phyloP scores from a whole-genome alignment of 1,140 invertebrate genomes.

The Nylanderia fulva region DNA sequence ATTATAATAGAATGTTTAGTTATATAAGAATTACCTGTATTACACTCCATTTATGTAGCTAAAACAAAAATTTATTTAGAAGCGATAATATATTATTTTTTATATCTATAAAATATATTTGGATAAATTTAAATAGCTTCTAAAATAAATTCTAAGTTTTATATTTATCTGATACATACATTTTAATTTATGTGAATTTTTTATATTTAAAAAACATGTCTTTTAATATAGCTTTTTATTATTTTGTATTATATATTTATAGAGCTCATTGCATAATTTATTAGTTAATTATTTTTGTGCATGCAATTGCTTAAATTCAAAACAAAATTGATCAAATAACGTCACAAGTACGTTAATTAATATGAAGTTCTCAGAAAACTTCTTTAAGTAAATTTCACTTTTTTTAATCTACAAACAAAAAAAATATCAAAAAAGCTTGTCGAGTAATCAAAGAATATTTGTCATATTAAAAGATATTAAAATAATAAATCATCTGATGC shows the following conservation, averaged over 20 bases:
- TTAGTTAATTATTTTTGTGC: background rate
- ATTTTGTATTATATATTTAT: background rate
- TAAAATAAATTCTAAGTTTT: too few species aligned
- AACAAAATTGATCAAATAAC: background rate
- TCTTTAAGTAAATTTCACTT: background rate
- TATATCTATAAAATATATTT: background rate
- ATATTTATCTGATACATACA: background rate
- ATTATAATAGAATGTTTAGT: background rate
- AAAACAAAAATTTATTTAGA: slow-evolving; percentile 31
- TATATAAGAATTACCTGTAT: slow-evolving; percentile 46
- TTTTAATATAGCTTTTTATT: background rate
- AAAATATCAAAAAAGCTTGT: too few species aligned
- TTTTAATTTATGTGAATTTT: background rate
- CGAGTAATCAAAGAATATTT: too few species aligned
- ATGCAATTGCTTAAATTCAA: background rate
- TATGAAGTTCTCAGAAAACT: background rate
- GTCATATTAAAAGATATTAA: background rate
- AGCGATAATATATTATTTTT: background rate
- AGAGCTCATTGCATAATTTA: background rate
- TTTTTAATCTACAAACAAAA: background rate
- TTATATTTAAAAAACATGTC: background rate
- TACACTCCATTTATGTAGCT: slow-evolving; percentile 52
- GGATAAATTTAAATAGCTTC: background rate
- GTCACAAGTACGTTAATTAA: background rate
- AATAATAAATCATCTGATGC: background rate